phyloP scores from a whole-genome alignment of 1,140 invertebrate species.

The Lucilia cuprina region DNA sequence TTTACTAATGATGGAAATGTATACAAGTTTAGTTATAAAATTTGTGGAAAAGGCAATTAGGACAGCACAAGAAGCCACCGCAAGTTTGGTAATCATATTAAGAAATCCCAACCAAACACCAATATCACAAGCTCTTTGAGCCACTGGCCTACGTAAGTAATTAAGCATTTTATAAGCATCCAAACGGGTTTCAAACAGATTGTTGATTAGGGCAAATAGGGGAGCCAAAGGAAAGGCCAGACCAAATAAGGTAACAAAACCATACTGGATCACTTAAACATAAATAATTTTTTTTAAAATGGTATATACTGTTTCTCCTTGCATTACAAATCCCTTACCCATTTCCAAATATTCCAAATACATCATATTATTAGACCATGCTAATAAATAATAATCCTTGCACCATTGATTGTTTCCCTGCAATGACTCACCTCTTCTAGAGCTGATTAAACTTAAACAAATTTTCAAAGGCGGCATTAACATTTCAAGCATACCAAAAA shows the following conservation, averaged over 20 bases:
- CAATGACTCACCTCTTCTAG: conserved; percentile 46
- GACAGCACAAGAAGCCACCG: conserved; percentile 82
- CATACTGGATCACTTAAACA: no score
- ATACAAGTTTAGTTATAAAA: conserved; percentile 79
- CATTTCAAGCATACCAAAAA: conserved; percentile 81
- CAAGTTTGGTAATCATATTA: conserved; percentile 73
- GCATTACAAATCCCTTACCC: conserved; percentile 65
- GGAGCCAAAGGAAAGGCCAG: conserved; percentile 85
- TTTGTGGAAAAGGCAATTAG: conserved; percentile 87
- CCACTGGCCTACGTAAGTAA: conserved; percentile 75
- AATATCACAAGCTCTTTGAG: conserved; percentile 77
- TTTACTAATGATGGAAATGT: conserved; percentile 68
- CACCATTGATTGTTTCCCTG: conserved; percentile 72
- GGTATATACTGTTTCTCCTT: no score
- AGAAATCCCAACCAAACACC: conserved; percentile 80
- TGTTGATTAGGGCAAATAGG: conserved; percentile 82
- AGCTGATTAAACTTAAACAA: conserved; percentile 44
- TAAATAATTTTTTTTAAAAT: no score
- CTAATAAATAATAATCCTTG: conserved; percentile 77
- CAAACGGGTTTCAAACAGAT: conserved; percentile 81
- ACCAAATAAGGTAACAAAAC: conserved; percentile 88
- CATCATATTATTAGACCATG: conserved; percentile 71
- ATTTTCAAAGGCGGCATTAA: conserved; percentile 69
- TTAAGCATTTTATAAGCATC: conserved; percentile 84
- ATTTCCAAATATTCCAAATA: conserved; percentile 90